Base-by-base conservation (phyloP, 2,797 vertebrate species). In the Sphaeramia orbicularis region DNA sequence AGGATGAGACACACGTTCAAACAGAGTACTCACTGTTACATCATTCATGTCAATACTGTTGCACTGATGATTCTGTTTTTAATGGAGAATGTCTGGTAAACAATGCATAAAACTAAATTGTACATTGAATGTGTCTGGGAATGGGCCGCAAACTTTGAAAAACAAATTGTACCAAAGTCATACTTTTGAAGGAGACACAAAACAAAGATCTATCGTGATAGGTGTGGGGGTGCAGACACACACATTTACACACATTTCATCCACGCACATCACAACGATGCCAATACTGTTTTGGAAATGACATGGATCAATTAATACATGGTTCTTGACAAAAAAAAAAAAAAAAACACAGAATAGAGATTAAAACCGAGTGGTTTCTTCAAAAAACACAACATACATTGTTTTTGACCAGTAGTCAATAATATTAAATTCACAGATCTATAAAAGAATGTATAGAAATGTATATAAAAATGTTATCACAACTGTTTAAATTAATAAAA, bases 391-490 rank as follows among this genome's bases (percentile, higher is more conserved):
- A 35, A 35, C 7, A 35, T 10, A 35, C 32, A 35, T 76, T 27
- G 24, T 80, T 79, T 85, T 30, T 70, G 83, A 85, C 74, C 60
- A 81, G 60, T 78, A 80, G 66, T 76, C 66, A 65, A 71, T 9
- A 35, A 35, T 72, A 85, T 86, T 78, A 83, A 80, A 81, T 65
- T 76, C 62, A 69, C 49, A 50, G 73, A 80, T 86, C 74, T 83
- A 71, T 47, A 84, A 84, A 85, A 78, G 0, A 74, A 77, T 58
- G 30, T 74, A 76, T 75, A 86, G 59, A 89, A 84, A 86, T 74
- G 53, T 42, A 78, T 83, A 89, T 76, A 87, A 90, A 87, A 87
- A 86, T 76, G 49, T 73, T 78, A 78, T 75, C 69, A 74, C 73
- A 84, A 75, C 59, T 30, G 60, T 55, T 85, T 74, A 84, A 91